Base-by-base conservation (phyloP, 1,140 invertebrate genomes). In the Drosophila seguyi region DNA sequence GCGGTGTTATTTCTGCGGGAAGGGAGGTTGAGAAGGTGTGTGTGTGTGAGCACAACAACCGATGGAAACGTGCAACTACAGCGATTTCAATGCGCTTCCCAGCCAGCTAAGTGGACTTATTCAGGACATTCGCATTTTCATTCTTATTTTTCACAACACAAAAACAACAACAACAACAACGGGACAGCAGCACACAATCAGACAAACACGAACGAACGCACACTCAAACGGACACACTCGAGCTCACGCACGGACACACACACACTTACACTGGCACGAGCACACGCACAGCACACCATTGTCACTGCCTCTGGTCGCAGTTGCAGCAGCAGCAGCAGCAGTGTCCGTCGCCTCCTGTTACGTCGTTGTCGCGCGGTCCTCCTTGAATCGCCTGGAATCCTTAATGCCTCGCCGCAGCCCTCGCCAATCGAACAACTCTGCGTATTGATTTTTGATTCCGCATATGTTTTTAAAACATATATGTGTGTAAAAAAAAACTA, bases 401-500 rank as follows among this genome's bases (percentile, higher is more conserved):
- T 22, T 36, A 22, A 22, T 53, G 31, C 20, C 31, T 36, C 22
- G 62, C 39, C 55, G 29, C 41, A 41, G 31, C 16, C 31, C 31
- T 36, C 4, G 14, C 18, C 50, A 53, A 53, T 36, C 20, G 50
- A 53, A 53, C 50, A 53, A 53, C 50, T 53, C 31, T 36, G 34
- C 31, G 20, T 65, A 65, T 45, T 65, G 62, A 65, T 65, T 65
- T 65, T 65, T 57, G 67, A 60, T 61, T 83, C 74, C 47, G 66
- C 74, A 71, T 71, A 80, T 83, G 81, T 83, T 83, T 84, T 84
- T 71, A 60, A 84, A 84, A 84, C 76, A 84, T 71, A 79, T 50
- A 39, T 48, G 29, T 66, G 63, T 66, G 50, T 36, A 65, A 65
- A 68, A 82, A 81, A 79, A 71, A 75, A 82, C 66, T 58, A 72